Base-by-base conservation (phyloP, 2,888 invertebrate species). In the Pegoplata infirma region DNA sequence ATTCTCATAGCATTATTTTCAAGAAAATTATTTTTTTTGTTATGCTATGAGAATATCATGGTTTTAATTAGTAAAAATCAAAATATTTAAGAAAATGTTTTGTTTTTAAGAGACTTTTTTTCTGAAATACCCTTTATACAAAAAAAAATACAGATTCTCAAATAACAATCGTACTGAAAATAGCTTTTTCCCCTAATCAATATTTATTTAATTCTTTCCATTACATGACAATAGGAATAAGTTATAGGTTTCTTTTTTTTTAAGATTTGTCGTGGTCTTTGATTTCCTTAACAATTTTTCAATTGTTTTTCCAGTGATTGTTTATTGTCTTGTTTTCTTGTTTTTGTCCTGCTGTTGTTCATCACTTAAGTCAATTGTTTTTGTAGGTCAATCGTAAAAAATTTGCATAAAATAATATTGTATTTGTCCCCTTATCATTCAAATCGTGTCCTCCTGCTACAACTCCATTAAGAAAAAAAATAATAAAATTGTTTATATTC, bases 321-420 rank as follows among this genome's bases (percentile, higher is more conserved):
- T 66, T 66, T 73, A 47, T 63, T 25, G 58, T 53, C 8, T 49
- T 64, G 72, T 59, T 59, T 59, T 46, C 32, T 12, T 53, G 58
- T 73, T 74, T 77, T 74, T 73, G 59, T 46, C 32, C 8, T 53
- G 58, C 69, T 74, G 80, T 74, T 73, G 59, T 75, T 64, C 49
- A 68, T 51, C 53, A 68, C 59, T 82, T 74, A 55, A 56, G 40
- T 75, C 72, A 76, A 82, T 80, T 81, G 76, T 73, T 80, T 68
- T 79, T 74, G 72, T 58, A 66, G 78, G 78, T 78, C 80, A 78
- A 59, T 72, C 56, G 63, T 72, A 71, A 76, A 66, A 49, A 80
- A 82, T 81, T 81, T 82, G 53, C 81, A 82, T 82, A 82, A 77
- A 75, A 82, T 73, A 80, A 82, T 80, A 77, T 76, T 68, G 69